phyloP scores from a whole-genome alignment of 30 jellyfish, hydroid and myxozoan species.

The Nemopilema nomurai region DNA sequence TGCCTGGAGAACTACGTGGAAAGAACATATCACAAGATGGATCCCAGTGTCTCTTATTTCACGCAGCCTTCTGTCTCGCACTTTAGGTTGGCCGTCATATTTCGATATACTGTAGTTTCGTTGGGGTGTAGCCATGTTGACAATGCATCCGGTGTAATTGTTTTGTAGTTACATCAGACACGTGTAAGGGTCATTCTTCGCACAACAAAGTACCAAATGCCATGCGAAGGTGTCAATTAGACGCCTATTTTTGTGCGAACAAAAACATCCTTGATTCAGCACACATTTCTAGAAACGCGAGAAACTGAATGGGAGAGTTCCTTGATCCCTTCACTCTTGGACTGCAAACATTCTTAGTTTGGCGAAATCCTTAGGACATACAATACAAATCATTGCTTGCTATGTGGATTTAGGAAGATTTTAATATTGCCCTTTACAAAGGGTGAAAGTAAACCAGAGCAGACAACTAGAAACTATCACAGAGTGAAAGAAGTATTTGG shows the following conservation, averaged over 20 bases:
- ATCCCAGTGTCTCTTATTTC: no score
- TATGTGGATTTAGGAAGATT: neutral
- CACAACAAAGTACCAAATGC: neutral
- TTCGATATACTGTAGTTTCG: no score
- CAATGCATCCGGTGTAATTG: neutral
- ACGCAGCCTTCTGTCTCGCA: no score
- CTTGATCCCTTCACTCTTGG: neutral
- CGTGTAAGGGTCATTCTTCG: neutral
- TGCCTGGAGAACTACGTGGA: no score
- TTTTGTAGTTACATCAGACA: neutral
- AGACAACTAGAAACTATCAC: no score
- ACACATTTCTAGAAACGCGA: neutral
- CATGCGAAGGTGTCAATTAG: neutral
- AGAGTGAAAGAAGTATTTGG: neutral
- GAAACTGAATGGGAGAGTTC: neutral
- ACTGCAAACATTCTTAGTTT: neutral
- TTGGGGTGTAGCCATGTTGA: neutral
- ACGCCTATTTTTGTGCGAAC: neutral
- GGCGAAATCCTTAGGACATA: neutral
- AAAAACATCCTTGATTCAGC: neutral
- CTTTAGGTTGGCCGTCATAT: no score
- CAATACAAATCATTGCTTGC: neutral
- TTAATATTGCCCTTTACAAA: neutral
- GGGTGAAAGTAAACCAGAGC: neutral
- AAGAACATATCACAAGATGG: no score